Evolutionary conservation across 2,888 invertebrate species (phyloP).

Genomic region (Eilema griseolum): DNA sequence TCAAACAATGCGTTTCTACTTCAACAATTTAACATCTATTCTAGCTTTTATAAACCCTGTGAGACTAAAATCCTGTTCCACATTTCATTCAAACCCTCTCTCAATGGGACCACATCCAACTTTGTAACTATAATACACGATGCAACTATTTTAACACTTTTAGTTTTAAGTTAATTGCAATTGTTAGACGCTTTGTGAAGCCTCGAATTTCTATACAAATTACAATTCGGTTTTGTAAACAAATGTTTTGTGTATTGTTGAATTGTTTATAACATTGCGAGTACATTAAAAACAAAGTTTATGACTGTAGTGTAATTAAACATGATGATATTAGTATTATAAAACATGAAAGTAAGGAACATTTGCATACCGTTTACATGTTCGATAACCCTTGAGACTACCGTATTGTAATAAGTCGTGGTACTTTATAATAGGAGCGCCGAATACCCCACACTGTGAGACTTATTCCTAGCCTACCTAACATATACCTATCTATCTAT

Average conservation of each 20-base stretch:
- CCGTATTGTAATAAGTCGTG: background rate
- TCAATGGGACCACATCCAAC: slow-evolving; percentile 24
- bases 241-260: slow-evolving; percentile 18
- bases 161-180: slow-evolving; percentile 52
- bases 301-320: background rate
- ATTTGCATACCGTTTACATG: slow-evolving; percentile 8
- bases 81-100: background rate
- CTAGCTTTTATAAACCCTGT: background rate
- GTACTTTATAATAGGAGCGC: background rate
- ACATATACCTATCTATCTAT: too few relatives aligned
- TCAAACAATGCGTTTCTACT: background rate
- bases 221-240: slow-evolving; percentile 19
- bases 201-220: slow-evolving; percentile 21
- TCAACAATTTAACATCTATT: background rate
- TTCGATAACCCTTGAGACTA: slow-evolving; percentile 3
- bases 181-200: slow-evolving; percentile 19
- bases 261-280: slow-evolving; percentile 16
- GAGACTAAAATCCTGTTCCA: background rate
- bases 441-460: background rate
- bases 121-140: slow-evolving; percentile 43
- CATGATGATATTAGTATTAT: background rate
- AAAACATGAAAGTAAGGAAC: background rate
- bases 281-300: slow-evolving; percentile 15
- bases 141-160: slow-evolving; percentile 42
- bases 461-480: background rate